A percentile compares a stretch with the other conserved stretches of the same genome.
Conservation (phyloP, 2,113 vertebrate genomes). For the Ameiurus melas region DNA sequence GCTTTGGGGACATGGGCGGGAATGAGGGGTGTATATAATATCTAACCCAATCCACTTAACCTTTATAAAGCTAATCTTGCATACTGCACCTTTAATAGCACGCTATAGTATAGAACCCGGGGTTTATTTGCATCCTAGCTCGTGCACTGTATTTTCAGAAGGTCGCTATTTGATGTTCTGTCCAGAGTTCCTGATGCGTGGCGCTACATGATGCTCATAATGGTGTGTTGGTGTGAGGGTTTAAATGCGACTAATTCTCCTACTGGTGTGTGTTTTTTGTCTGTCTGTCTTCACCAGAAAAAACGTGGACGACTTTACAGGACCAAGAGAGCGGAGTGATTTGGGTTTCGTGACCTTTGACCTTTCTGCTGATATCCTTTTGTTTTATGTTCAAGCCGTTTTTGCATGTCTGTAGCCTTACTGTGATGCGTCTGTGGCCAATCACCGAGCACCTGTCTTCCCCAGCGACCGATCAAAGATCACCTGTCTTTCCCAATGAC, state of each 20-base stretch:
- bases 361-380: constrained; percentile 98
- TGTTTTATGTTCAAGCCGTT: background rate
- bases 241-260: background rate
- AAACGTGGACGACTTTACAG: constrained; percentile 98
- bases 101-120: background rate
- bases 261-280: constrained; percentile 27
- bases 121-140: background rate
- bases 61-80: background rate
- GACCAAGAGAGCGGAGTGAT: constrained; percentile 94
- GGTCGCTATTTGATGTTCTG: background rate
- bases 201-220: background rate
- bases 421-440: background rate
- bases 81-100: background rate
- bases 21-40: no score
- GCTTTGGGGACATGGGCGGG: background rate
- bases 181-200: background rate
- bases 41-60: background rate
- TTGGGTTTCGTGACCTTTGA: constrained; percentile 96
- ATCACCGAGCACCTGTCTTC: background rate
- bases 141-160: background rate
- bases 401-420: background rate
- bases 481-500: background rate
- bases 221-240: no score
- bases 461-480: background rate
- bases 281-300: constrained; percentile 76